Conservation (phyloP, 2,797 vertebrate genomes). For the Salmo trutta region DNA sequence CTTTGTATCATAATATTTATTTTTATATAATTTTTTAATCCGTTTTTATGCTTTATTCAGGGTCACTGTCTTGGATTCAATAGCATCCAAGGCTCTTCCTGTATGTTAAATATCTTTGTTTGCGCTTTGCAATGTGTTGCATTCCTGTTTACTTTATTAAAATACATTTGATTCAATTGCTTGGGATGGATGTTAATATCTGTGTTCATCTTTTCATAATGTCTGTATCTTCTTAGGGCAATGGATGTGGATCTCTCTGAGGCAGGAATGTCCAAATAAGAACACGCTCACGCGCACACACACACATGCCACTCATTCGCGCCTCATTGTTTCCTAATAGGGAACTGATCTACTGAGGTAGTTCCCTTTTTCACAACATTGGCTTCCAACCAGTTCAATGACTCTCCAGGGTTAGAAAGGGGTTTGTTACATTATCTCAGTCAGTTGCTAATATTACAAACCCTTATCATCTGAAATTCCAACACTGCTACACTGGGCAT, state of each 20-base stretch:
- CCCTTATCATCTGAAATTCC: background rate
- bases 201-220: background rate
- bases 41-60: background rate
- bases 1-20: conserved; percentile 7
- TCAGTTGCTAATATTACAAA: background rate
- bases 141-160: background rate
- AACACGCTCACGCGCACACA: background rate
- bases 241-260: background rate
- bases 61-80: background rate
- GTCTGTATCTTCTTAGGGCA: background rate
- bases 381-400: background rate
- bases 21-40: background rate
- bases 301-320: background rate
- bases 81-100: background rate
- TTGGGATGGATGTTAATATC: background rate
- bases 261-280: background rate
- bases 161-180: background rate
- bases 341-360: background rate
- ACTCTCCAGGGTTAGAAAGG: background rate
- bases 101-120: background rate
- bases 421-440: background rate
- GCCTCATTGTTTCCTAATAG: background rate
- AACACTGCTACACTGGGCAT: background rate
- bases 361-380: background rate
- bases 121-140: background rate